These are phyloP conservation scores for Bradynema listronoti DNA, from an alignment of 1,140 invertebrate genomes.

Conservation along the genomic window DNA sequence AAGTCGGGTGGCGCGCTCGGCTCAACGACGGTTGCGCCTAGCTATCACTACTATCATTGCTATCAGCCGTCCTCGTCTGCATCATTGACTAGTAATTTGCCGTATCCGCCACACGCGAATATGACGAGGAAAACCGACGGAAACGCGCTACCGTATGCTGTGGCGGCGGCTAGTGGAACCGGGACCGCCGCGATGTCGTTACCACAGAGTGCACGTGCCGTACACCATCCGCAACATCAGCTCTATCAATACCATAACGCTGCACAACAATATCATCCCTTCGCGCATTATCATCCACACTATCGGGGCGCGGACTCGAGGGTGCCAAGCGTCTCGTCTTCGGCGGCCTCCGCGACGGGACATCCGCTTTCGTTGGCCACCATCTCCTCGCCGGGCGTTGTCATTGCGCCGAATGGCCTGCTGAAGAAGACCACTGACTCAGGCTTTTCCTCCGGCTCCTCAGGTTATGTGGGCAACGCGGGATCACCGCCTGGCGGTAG, in stretches of 20 bases:
- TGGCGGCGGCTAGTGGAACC: no score
- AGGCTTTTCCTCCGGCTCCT: conserved; percentile 39
- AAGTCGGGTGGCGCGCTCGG: conserved; percentile 10
- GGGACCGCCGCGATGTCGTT: no score
- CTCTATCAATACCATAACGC: no score
- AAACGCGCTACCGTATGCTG: no score
- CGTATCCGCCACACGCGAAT: no score
- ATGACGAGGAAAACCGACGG: no score
- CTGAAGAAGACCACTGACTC: conserved; percentile 27
- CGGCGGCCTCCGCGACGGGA: not conserved
- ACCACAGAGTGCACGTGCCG: no score
- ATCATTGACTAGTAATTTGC: no score
- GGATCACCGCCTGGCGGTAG: conserved; percentile 25
- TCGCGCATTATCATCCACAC: not conserved
- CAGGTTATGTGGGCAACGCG: conserved; percentile 16
- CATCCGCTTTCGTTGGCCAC: not conserved
- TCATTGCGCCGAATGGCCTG: not conserved
- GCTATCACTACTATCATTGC: conserved; percentile 9
- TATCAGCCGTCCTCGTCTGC: not conserved
- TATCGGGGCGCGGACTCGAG: not conserved
- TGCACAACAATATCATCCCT: not conserved
- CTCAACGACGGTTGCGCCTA: not conserved
- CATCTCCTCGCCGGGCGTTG: conserved; percentile 8
- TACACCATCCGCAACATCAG: no score
- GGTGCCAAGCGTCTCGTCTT: conserved; percentile 3